These are phyloP conservation scores for Haliclona indistincta DNA, from an alignment of 37 sponge, comb jelly and placozoan species.

Conservation along the genomic window DNA sequence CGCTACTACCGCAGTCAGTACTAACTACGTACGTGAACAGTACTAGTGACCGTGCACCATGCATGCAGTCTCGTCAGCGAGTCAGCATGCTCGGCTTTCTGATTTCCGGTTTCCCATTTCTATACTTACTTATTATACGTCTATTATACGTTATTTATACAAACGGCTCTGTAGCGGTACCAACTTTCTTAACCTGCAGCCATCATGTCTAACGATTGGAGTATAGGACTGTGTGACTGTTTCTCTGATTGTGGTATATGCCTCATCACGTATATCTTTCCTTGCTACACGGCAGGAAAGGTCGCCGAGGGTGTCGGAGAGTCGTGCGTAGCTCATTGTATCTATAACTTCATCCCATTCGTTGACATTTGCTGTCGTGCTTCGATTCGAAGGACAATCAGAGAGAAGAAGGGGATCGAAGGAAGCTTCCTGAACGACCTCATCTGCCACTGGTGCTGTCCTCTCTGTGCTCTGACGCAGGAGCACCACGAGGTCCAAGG, in stretches of 20 bases:
- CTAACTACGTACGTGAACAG: too few species aligned
- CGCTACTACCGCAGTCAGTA: too few species aligned
- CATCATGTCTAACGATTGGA: conserved; percentile 7
- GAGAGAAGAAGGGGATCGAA: conserved; percentile 25
- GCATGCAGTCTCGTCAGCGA: too few species aligned
- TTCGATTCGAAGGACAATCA: conserved; percentile 9
- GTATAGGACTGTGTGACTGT: conserved; percentile 17
- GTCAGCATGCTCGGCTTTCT: too few species aligned
- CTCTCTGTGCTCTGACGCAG: conserved; percentile 5
- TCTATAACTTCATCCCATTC: neutral
- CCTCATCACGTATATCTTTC: conserved; percentile 6
- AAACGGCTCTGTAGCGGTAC: too few species aligned
- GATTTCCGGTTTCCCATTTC: too few species aligned
- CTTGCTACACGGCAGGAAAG: conserved; percentile 33
- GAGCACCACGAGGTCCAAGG: conserved; percentile 17
- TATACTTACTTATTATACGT: too few species aligned
- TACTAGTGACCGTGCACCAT: too few species aligned
- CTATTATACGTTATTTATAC: too few species aligned
- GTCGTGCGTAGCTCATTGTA: neutral
- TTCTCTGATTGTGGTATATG: conserved; percentile 22
- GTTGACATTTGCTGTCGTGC: neutral
- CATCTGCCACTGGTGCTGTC: conserved; percentile 26
- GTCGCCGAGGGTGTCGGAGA: conserved; percentile 22
- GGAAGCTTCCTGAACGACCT: conserved; percentile 14
- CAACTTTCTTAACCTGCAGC: too few species aligned